Evolutionary conservation across 2,113 vertebrate genomes (phyloP).

Genomic region (Coracopsis vasa): DNA sequence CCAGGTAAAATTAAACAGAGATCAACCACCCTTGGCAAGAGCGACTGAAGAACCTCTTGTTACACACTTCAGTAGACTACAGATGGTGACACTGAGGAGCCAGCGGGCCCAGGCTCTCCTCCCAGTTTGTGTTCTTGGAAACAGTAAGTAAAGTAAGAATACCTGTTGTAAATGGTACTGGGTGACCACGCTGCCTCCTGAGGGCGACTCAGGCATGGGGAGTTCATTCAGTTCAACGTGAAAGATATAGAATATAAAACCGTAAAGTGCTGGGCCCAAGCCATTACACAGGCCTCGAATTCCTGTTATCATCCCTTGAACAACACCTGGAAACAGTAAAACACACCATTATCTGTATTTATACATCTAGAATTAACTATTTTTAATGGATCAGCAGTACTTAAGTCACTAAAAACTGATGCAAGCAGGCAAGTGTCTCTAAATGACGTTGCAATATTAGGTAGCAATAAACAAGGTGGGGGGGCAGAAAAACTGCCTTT

Average conservation of each 20-base stretch:
- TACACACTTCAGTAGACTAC: neutral
- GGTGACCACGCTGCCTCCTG: slow-evolving; percentile 54
- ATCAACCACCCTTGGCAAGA: neutral
- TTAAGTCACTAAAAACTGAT: neutral
- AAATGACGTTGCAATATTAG: fast-evolving
- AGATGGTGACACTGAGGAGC: fast-evolving
- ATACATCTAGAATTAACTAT: neutral
- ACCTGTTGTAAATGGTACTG: slow-evolving; percentile 80
- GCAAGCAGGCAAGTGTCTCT: neutral
- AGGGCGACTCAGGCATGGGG: slow-evolving; percentile 72
- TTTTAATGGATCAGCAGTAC: neutral
- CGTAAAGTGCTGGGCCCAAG: slow-evolving; percentile 87
- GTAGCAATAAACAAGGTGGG: neutral
- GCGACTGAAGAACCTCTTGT: neutral
- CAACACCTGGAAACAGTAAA: slow-evolving; percentile 75
- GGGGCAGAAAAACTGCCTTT: neutral
- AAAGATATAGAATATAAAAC: slow-evolving; percentile 91
- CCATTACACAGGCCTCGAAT: slow-evolving; percentile 89
- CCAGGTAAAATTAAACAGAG: neutral
- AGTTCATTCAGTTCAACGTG: slow-evolving; percentile 86
- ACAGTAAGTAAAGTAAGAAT: neutral
- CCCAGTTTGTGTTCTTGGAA: neutral
- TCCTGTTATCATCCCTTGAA: slow-evolving; percentile 90
- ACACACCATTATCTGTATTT: fast-evolving
- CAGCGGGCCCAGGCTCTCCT: neutral